Base-by-base conservation (phyloP, 2,888 invertebrate genomes). In the Ennomos erosarius region DNA sequence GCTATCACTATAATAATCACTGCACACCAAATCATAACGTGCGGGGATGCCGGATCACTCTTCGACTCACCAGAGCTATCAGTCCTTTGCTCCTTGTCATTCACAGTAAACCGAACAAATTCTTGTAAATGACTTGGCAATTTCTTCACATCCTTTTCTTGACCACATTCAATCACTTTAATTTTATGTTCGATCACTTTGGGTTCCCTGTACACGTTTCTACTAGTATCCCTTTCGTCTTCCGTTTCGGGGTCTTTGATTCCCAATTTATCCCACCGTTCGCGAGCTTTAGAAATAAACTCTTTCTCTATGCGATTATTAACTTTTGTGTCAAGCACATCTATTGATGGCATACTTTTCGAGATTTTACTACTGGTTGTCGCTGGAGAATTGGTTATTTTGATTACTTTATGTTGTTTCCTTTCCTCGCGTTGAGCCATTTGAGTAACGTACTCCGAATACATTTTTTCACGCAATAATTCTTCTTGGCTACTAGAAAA, bases 41-140 rank as follows among this genome's bases (percentile, higher is more conserved):
- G 88, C 89, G 89, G 80, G 78, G 90, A 83, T 79, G 85, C 86
- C 74, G 81, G 84, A 71, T 76, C 82, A 75, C 75, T 67, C 59
- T 76, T 77, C 73, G 87, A 89, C 87, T 93, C 93, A 86, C 93
- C 92, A 73, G 90, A 85, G 67, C 81, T 79, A 67, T 84, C 93
- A 87, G 93, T 92, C 87, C 93, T 93, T 71, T 93, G 91, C 66
- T 91, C 89, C 71, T 92, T 89, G 68, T 92, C 91, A 65, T 87
- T 88, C 37, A 87, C 84, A 40, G 94, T 93, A 72, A 95, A 94
- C 76, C 93, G 94, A 71, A 97, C 95, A 79, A 97, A 96, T 75
- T 97, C 97, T 77, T 95, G 95, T 76, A 97, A 92, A 85, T 97
- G 97, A 74, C 93, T 95, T 6, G 97, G 97, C 62, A 97, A 90